Conservation (phyloP, 2,797 vertebrate genomes). For the Cygnus olor region DNA sequence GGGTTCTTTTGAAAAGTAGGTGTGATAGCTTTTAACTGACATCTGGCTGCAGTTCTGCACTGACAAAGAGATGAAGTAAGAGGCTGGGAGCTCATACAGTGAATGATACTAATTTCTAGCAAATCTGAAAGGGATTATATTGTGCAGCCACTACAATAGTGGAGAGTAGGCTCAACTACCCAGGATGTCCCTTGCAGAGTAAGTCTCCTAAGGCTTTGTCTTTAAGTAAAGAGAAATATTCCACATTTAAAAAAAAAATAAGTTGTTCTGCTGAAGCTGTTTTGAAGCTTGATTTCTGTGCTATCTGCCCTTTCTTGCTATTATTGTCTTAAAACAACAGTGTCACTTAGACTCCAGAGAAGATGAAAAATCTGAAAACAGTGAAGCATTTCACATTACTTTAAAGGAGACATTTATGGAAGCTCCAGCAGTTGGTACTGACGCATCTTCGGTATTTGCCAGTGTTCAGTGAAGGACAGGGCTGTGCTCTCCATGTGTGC, state of each 20-base stretch:
- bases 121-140: not conserved
- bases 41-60: not conserved
- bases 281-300: not conserved
- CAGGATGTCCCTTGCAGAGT: not conserved
- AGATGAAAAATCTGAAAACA: not conserved
- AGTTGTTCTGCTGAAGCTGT: not conserved
- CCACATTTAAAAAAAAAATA: not conserved
- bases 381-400: not conserved
- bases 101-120: slow-evolving; percentile 23
- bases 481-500: not conserved
- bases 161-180: not conserved
- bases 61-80: not conserved
- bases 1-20: slow-evolving; percentile 22
- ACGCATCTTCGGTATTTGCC: not conserved
- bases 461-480: not conserved
- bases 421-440: not conserved
- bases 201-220: not conserved
- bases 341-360: not conserved
- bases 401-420: not conserved
- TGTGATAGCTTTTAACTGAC: not conserved
- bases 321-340: not conserved
- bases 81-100: not conserved
- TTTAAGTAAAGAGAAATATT: not conserved
- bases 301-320: not conserved
- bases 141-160: not conserved